These are phyloP conservation scores for Eulemur rubriventer DNA, from an alignment of 2,797 vertebrate species.

Conservation along the genomic window DNA sequence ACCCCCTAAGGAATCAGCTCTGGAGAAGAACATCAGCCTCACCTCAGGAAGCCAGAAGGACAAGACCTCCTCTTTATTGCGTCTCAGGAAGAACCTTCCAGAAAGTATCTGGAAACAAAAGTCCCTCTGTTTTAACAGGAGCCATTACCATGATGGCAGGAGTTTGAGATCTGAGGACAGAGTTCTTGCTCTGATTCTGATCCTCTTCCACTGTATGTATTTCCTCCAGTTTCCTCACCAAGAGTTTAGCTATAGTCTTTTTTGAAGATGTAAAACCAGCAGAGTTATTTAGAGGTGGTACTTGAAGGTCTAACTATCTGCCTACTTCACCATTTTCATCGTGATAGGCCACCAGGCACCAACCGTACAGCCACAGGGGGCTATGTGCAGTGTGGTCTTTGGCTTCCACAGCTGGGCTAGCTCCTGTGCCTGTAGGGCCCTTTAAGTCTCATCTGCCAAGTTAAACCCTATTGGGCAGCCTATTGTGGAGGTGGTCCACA, in stretches of 20 bases:
- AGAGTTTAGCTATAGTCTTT: not conserved
- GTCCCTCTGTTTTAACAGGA: not conserved
- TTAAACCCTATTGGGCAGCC: not conserved
- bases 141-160: not conserved
- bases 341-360: not conserved
- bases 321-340: not conserved
- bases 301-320: not conserved
- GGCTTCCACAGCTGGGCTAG: not conserved
- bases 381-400: not conserved
- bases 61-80: not conserved
- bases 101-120: not conserved
- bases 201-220: not conserved
- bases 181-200: not conserved
- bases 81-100: not conserved
- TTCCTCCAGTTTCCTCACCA: not conserved
- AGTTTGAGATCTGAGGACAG: not conserved
- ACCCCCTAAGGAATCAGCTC: not conserved
- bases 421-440: not conserved
- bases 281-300: not conserved
- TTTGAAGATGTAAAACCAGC: not conserved
- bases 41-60: not conserved
- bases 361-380: fast-evolving
- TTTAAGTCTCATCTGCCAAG: not conserved
- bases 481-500: not conserved
- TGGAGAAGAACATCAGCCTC: not conserved